Evolutionary conservation across 2,888 invertebrate species (phyloP).

Genomic region (Volucella inanis): DNA sequence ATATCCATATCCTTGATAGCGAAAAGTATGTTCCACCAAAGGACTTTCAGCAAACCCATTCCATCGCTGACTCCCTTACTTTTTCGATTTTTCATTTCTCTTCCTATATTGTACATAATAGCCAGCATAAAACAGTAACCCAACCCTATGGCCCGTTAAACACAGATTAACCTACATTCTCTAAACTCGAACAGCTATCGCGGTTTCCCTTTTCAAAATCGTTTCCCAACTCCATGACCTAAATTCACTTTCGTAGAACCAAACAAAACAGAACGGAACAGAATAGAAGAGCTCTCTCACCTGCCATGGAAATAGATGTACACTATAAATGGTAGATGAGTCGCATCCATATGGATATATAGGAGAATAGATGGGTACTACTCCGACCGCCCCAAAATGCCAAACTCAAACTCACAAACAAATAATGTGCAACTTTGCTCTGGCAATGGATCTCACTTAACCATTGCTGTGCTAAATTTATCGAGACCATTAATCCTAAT

Average conservation of each 20-base stretch:
- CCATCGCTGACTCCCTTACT: not conserved
- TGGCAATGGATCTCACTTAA: slow-evolving; percentile 9
- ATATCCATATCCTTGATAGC: slow-evolving; percentile 8
- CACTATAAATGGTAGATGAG: not conserved
- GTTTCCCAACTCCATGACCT: slow-evolving; percentile 61
- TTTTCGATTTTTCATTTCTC: not conserved
- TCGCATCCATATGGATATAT: not conserved
- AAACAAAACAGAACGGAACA: too few relatives aligned
- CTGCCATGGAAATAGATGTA: not conserved
- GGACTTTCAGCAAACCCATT: not conserved
- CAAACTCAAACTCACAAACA: not conserved
- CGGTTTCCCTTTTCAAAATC: slow-evolving; percentile 50
- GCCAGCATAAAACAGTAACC: slow-evolving; percentile 13
- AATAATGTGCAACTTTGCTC: slow-evolving; percentile 18
- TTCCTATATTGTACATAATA: slow-evolving; percentile 7
- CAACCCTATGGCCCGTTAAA: slow-evolving; percentile 37
- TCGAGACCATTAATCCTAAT: slow-evolving; percentile 52
- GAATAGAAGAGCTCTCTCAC: not conserved
- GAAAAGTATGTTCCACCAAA: not conserved
- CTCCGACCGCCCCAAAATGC: not conserved
- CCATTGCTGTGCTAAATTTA: slow-evolving; percentile 10
- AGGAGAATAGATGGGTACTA: not conserved
- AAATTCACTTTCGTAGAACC: slow-evolving; percentile 37
- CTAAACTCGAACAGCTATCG: slow-evolving; percentile 17
- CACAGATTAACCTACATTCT: slow-evolving; percentile 60